phyloP scores from a whole-genome alignment of 1,140 invertebrate species.

The Trinorchestia longiramus region DNA sequence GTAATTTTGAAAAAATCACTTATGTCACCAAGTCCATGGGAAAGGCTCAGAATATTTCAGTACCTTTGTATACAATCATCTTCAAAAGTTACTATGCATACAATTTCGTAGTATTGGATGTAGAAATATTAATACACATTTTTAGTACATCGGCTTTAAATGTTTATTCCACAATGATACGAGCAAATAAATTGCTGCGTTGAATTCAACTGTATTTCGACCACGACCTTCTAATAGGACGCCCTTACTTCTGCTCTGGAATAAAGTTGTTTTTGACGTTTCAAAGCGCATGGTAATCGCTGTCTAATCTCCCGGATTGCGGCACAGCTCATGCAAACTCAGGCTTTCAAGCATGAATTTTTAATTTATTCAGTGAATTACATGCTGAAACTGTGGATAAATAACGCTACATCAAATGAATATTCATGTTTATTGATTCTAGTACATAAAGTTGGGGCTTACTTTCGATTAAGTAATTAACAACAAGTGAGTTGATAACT shows the following conservation, averaged over 20 bases:
- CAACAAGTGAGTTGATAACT: no score
- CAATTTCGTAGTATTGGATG: no score
- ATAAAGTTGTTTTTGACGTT: not conserved
- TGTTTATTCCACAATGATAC: not conserved
- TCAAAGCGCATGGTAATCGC: not conserved
- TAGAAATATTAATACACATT: no score
- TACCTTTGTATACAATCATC: not conserved
- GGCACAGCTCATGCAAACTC: not conserved
- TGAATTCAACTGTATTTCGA: not conserved
- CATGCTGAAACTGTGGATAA: not conserved
- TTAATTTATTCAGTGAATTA: not conserved
- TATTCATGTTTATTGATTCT: no score
- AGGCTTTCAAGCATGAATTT: not conserved
- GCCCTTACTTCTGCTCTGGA: not conserved
- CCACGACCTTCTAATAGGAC: not conserved
- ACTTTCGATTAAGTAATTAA: no score
- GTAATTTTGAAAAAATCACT: no score
- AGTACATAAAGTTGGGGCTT: no score
- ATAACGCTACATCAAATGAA: no score
- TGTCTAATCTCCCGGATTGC: not conserved
- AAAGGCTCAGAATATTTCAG: not conserved
- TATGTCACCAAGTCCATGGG: not conserved
- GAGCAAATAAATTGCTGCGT: not conserved
- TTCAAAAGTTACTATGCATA: no score
- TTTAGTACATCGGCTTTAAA: not conserved